Evolutionary conservation across 1,140 invertebrate species (phyloP).

Genomic region (Venturia canescens): DNA sequence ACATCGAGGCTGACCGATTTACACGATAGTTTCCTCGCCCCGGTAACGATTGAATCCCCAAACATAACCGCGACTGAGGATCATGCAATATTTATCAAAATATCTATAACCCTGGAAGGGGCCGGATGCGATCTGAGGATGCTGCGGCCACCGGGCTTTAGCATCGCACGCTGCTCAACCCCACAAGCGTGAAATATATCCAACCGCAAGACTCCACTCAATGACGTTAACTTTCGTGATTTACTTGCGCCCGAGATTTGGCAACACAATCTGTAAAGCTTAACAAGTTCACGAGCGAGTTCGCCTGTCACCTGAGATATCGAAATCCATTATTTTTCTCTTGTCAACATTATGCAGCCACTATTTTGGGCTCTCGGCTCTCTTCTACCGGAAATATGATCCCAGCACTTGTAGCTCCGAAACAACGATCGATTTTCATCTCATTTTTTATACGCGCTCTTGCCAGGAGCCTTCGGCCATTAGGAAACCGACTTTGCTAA

Average conservation of each 20-base stretch:
- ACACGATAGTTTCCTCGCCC: background rate
- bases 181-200: constrained; percentile 59
- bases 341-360: background rate
- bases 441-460: background rate
- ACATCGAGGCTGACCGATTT: background rate
- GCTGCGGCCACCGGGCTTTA: constrained; percentile 66
- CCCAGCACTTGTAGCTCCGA: too few relatives aligned
- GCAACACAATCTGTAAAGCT: constrained; percentile 72
- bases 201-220: constrained; percentile 54
- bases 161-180: constrained; percentile 40
- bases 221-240: constrained; percentile 64
- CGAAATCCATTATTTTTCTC: constrained; percentile 71
- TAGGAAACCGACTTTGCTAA: too few relatives aligned
- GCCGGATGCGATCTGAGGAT: constrained; percentile 60
- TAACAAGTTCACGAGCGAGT: constrained; percentile 64
- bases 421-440: too few relatives aligned
- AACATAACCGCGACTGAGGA: background rate
- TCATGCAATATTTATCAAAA: constrained; percentile 61
- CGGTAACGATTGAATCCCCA: background rate
- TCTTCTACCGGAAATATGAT: background rate
- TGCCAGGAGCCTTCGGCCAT: too few relatives aligned
- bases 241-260: constrained; percentile 68
- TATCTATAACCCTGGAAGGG: constrained; percentile 62
- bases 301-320: constrained; percentile 62
- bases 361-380: background rate